These are phyloP conservation scores for Malacoctenus gilli DNA, from an alignment of 2,797 vertebrate genomes.

Conservation along the genomic window DNA sequence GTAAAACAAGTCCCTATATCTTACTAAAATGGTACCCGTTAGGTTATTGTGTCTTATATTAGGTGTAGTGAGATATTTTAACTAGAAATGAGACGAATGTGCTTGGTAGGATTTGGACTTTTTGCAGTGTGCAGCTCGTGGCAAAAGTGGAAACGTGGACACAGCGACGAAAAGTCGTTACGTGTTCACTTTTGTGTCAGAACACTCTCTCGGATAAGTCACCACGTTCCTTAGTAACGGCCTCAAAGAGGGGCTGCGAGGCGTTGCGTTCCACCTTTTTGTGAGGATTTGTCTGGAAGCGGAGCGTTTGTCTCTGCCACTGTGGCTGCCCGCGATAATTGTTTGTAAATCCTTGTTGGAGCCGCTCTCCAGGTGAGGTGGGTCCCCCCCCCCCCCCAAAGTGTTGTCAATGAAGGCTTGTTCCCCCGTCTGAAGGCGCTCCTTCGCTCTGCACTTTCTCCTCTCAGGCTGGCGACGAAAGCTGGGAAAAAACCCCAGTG, in stretches of 20 bases:
- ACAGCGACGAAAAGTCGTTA: no score
- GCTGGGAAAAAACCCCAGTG: slow-evolving; percentile 4
- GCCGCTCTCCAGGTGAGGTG: slow-evolving; percentile 41
- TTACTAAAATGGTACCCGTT: no score
- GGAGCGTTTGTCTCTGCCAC: slow-evolving; percentile 22
- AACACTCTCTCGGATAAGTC: neutral
- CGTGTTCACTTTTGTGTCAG: no score
- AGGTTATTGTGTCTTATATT: no score
- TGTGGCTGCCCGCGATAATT: slow-evolving; percentile 32
- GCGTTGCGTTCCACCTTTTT: slow-evolving; percentile 29
- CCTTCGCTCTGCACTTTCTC: slow-evolving; percentile 26
- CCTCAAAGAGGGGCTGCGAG: slow-evolving; percentile 9
- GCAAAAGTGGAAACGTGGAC: no score
- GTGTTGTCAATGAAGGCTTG: slow-evolving; percentile 8
- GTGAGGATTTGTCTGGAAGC: slow-evolving; percentile 46
- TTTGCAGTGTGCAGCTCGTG: no score
- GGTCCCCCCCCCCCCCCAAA: slow-evolving; percentile 28
- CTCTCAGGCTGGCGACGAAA: slow-evolving; percentile 26
- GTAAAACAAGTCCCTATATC: no score
- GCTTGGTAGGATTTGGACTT: no score
- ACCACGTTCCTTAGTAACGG: neutral
- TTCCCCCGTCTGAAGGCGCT: neutral
- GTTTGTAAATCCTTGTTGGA: slow-evolving; percentile 51
- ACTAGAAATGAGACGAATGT: no score
- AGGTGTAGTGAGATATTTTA: no score